phyloP scores from a whole-genome alignment of 1,140 invertebrate genomes.

The Scaptomyza montana region DNA sequence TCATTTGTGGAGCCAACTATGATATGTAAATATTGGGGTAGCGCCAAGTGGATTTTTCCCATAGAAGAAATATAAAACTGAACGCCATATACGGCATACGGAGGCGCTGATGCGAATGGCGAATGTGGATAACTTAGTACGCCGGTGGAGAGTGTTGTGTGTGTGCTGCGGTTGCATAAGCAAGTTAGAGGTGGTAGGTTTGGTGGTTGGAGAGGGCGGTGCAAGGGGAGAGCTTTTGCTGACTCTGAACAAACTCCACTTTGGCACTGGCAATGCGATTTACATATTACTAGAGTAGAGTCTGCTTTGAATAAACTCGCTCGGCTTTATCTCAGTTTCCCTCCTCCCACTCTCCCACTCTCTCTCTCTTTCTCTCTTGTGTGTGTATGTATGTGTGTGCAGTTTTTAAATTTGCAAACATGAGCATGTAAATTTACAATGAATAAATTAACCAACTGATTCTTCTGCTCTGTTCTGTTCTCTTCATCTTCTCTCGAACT shows the following conservation, averaged over 20 bases:
- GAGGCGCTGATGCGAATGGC: constrained; percentile 60
- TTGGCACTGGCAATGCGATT: constrained; percentile 64
- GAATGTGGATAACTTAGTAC: constrained; percentile 28
- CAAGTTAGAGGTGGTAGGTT: background rate
- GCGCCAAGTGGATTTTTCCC: constrained; percentile 55
- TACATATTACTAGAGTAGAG: constrained; percentile 73
- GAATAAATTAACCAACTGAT: constrained; percentile 73
- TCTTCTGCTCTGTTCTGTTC: constrained; percentile 23
- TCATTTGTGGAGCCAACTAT: constrained; percentile 59
- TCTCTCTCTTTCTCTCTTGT: constrained; percentile 19
- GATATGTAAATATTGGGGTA: constrained; percentile 70
- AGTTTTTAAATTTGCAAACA: constrained; percentile 81
- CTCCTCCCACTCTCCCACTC: background rate
- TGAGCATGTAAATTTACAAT: constrained; percentile 81
- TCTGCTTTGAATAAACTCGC: constrained; percentile 78
- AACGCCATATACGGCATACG: constrained; percentile 44
- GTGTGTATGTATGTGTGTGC: constrained; percentile 49
- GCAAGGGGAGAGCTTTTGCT: constrained; percentile 17
- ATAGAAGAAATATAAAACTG: constrained; percentile 45
- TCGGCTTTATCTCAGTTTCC: constrained; percentile 16
- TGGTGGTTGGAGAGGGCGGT: too few species aligned
- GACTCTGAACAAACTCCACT: constrained; percentile 49
- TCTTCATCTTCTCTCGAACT: background rate
- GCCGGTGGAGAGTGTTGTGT: background rate
- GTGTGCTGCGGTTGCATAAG: constrained; percentile 1